Evolutionary conservation across 2,113 vertebrate species (phyloP).

Genomic region (Gymnarchus niloticus): DNA sequence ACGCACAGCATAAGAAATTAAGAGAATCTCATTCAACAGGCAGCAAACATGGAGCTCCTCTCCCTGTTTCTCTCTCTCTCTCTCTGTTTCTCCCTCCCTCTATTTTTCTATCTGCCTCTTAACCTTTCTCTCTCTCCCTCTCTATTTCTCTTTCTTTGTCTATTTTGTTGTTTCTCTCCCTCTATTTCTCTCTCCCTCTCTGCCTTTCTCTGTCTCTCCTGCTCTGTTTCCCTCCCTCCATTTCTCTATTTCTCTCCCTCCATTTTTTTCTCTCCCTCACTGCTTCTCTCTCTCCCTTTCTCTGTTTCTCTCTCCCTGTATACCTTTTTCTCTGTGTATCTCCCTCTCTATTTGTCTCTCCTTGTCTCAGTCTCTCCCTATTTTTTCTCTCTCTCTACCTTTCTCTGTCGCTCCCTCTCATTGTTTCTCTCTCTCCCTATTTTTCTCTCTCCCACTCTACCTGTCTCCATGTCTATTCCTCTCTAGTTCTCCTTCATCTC

Average conservation of each 20-base stretch:
- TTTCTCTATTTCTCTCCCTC: background rate
- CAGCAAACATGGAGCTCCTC: background rate
- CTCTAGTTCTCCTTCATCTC: background rate
- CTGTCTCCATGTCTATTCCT: no score
- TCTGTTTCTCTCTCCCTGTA: background rate
- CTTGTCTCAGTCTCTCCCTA: no score
- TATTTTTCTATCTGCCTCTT: background rate
- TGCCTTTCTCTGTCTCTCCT: no score
- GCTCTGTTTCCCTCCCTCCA: no score
- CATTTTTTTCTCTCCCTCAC: no score
- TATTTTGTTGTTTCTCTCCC: no score
- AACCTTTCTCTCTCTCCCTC: background rate
- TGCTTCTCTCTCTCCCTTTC: background rate
- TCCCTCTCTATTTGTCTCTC: background rate
- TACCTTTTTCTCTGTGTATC: no score
- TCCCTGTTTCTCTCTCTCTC: background rate
- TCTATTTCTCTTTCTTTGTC: background rate
- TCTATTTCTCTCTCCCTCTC: background rate
- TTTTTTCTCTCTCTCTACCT: background rate
- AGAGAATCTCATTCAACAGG: background rate
- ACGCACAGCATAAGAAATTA: no score
- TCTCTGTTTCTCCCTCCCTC: background rate
- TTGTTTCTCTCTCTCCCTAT: no score
- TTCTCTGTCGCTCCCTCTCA: no score
- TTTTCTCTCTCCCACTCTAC: background rate